These are phyloP conservation scores for Mustela lutreola DNA, from an alignment of 2,113 vertebrate species.

Conservation along the genomic window DNA sequence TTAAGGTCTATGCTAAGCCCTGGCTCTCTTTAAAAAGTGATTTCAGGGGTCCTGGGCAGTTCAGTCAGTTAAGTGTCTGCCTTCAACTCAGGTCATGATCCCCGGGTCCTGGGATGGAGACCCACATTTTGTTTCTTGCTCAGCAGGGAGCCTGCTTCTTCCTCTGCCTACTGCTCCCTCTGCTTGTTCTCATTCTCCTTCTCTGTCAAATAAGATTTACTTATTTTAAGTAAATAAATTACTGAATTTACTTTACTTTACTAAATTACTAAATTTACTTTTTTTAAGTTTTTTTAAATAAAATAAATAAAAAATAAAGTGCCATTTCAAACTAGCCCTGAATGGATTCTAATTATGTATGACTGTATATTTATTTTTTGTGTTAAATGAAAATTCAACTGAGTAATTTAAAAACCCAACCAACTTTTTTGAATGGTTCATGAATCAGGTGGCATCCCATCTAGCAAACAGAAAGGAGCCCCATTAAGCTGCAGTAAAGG, in stretches of 20 bases:
- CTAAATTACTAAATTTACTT: no score
- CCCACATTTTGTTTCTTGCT: no score
- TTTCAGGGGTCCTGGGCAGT: not conserved
- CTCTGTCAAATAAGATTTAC: no score
- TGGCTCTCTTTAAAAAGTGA: not conserved
- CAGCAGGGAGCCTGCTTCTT: no score
- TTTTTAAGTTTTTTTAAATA: no score
- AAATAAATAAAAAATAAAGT: not conserved
- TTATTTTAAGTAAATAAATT: no score
- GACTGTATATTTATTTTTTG: not conserved
- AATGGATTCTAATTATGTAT: not conserved
- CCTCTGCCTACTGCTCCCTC: no score
- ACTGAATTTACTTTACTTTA: no score
- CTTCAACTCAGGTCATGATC: no score
- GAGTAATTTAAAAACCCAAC: not conserved
- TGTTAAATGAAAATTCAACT: not conserved
- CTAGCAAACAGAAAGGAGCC: not conserved
- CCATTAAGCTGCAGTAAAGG: not conserved
- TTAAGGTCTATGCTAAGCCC: not conserved
- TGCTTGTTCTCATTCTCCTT: no score
- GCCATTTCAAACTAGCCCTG: not conserved
- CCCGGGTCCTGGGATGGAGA: no score
- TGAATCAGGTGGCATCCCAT: not conserved
- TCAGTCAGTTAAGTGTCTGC: not conserved
- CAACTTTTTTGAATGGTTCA: not conserved